These are phyloP conservation scores for Hoplostethus mediterraneus DNA, from an alignment of 2,797 vertebrate genomes.

Conservation along the genomic window DNA sequence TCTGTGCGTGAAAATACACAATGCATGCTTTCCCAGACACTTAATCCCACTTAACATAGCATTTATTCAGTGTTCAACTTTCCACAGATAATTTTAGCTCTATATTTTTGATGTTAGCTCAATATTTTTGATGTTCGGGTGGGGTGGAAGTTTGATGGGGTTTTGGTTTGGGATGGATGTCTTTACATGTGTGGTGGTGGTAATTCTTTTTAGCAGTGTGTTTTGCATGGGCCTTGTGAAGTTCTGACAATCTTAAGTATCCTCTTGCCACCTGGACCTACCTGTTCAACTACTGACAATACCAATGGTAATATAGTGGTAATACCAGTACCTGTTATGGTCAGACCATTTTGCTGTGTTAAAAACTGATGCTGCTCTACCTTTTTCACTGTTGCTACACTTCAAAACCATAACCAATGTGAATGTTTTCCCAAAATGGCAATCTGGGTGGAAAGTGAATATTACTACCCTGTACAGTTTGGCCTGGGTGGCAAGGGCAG, in stretches of 20 bases:
- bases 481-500: background rate
- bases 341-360: background rate
- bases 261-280: background rate
- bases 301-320: background rate
- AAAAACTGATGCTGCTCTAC: background rate
- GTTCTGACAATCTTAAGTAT: conserved; percentile 58
- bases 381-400: background rate
- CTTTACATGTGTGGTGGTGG: conserved; percentile 40
- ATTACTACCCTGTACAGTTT: background rate
- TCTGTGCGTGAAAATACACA: conserved; percentile 1
- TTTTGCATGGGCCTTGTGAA: conserved; percentile 65
- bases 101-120: conserved; percentile 4
- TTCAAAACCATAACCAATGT: conserved; percentile 2
- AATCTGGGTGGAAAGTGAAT: conserved; percentile 9
- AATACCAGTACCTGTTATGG: background rate
- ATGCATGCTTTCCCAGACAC: conserved; percentile 15
- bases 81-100: background rate
- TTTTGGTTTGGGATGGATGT: conserved; percentile 14
- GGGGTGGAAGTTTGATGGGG: conserved; percentile 9
- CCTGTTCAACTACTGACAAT: conserved; percentile 1
- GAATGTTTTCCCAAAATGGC: background rate
- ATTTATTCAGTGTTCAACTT: background rate
- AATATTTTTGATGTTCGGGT: conserved; percentile 12
- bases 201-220: conserved; percentile 25
- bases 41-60: background rate